A percentile compares a stretch with the other conserved stretches of the same genome.
Evolutionary conservation across 2,797 vertebrate species (phyloP).

Genomic region (Anabas testudineus): DNA sequence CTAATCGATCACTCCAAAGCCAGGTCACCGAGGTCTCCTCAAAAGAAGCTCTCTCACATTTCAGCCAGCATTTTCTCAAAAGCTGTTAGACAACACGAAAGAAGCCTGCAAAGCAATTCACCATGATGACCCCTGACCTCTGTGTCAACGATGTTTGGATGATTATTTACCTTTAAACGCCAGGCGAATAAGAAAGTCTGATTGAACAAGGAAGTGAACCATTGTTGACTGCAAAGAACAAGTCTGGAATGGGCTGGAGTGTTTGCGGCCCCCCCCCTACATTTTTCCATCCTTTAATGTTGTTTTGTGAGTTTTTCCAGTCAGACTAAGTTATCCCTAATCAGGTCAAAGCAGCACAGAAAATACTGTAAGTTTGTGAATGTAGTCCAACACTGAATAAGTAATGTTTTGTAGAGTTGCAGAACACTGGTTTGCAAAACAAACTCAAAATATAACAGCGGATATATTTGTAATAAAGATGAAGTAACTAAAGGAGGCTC

Average conservation of each 20-base stretch:
- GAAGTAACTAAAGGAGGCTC: not conserved
- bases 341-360: slow-evolving; percentile 8
- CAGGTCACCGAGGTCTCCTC: slow-evolving; percentile 57
- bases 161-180: slow-evolving; percentile 61
- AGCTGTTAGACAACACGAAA: slow-evolving; percentile 53
- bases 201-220: slow-evolving; percentile 29
- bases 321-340: not conserved
- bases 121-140: slow-evolving; percentile 55
- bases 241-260: not conserved
- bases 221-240: slow-evolving; percentile 17
- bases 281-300: slow-evolving; percentile 18
- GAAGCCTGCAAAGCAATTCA: slow-evolving; percentile 53
- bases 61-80: slow-evolving; percentile 47
- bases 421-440: not conserved
- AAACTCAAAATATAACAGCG: not conserved
- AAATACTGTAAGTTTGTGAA: not conserved
- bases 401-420: not conserved
- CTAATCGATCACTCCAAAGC: slow-evolving; percentile 63
- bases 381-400: not conserved
- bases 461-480: not conserved
- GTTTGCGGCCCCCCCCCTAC: slow-evolving; percentile 25
- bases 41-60: slow-evolving; percentile 50
- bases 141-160: slow-evolving; percentile 62
- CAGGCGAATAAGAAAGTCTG: slow-evolving; percentile 34
- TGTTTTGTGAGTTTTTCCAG: not conserved